A percentile compares a stretch with the other conserved stretches of the same genome.
phyloP scores from a whole-genome alignment of 2,888 invertebrate species.

The Tridacna crocea region DNA sequence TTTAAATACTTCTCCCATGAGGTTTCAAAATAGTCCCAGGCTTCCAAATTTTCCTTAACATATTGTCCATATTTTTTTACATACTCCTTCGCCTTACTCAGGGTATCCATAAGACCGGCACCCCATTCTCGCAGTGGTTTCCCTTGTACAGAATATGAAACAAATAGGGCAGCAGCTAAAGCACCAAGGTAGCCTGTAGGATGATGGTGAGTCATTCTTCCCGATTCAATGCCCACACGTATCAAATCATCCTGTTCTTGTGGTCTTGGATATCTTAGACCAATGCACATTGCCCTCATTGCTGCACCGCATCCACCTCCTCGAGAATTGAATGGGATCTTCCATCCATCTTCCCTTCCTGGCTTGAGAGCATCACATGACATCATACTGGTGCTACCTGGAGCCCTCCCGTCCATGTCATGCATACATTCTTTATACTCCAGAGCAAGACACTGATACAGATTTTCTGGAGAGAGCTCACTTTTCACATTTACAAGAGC shows the following conservation, averaged over 20 bases:
- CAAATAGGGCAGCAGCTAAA: constrained; percentile 81
- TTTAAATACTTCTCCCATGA: constrained; percentile 78
- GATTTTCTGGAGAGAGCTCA: constrained; percentile 43
- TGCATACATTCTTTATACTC: constrained; percentile 74
- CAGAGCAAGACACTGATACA: constrained; percentile 66
- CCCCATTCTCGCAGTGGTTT: constrained; percentile 78
- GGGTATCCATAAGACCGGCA: constrained; percentile 67
- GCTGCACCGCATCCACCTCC: constrained; percentile 84
- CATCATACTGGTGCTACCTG: constrained; percentile 53
- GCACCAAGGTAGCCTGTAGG: constrained; percentile 82
- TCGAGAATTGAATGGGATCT: constrained; percentile 67
- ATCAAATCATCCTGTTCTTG: constrained; percentile 78
- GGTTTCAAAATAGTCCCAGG: constrained; percentile 78
- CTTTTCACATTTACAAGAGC: constrained; percentile 21
- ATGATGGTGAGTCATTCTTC: constrained; percentile 83
- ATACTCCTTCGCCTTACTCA: constrained; percentile 75
- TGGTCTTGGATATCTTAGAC: constrained; percentile 78
- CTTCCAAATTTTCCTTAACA: constrained; percentile 74
- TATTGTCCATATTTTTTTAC: constrained; percentile 64
- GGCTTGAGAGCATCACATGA: constrained; percentile 47
- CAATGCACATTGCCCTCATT: constrained; percentile 83
- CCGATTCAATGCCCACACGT: constrained; percentile 80
- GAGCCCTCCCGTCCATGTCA: constrained; percentile 75
- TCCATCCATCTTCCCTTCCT: constrained; percentile 34
- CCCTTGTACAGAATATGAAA: constrained; percentile 80